Percentiles rank a stretch among this genome's conserved stretches.
phyloP scores from a whole-genome alignment of 2,113 vertebrate species.

The Paradoxurus hermaphroditus region DNA sequence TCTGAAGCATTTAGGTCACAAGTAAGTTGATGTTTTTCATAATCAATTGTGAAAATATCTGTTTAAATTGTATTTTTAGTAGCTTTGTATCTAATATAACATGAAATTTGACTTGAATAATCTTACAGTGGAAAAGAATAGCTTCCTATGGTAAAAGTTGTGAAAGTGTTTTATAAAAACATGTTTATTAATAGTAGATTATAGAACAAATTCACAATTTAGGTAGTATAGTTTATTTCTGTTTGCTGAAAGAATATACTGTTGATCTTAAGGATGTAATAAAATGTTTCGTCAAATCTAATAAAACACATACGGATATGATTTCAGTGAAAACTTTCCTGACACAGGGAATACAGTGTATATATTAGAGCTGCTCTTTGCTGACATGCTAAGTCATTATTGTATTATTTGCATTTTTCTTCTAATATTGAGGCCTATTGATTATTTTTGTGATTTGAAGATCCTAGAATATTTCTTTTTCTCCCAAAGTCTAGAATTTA shows the following conservation, averaged over 20 bases:
- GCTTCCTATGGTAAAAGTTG: neutral
- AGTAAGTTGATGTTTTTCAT: slow-evolving; percentile 87
- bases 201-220: neutral
- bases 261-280: neutral
- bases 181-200: neutral
- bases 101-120: neutral
- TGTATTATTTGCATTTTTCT: slow-evolving; percentile 32
- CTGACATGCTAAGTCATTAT: neutral
- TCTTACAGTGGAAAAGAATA: neutral
- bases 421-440: neutral
- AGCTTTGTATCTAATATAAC: neutral
- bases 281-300: neutral
- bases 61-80: neutral
- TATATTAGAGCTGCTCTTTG: neutral
- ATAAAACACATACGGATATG: neutral
- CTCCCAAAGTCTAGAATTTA: neutral
- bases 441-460: neutral
- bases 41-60: slow-evolving; percentile 8
- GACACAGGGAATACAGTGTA: neutral
- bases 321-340: neutral
- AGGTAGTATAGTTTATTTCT: neutral
- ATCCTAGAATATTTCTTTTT: neutral
- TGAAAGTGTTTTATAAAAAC: neutral
- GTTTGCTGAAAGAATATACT: neutral
- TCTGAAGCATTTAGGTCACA: slow-evolving; percentile 97